These are phyloP conservation scores for Strigops habroptila DNA, from an alignment of 2,113 vertebrate genomes.

Conservation along the genomic window DNA sequence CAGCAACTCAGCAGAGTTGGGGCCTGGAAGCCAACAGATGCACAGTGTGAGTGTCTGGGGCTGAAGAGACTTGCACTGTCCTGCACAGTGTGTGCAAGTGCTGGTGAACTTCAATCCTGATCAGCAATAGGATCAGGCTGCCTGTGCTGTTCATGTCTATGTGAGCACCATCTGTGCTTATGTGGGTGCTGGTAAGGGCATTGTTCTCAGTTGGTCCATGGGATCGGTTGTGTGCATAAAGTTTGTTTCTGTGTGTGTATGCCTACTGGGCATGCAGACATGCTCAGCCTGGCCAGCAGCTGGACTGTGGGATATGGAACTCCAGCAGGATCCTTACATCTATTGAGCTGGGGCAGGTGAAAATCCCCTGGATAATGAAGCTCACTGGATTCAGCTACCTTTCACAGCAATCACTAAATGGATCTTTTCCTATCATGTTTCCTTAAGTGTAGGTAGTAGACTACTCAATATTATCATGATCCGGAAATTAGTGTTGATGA, in stretches of 20 bases:
- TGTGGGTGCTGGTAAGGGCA: not conserved
- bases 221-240: fast-evolving
- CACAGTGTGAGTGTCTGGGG: not conserved
- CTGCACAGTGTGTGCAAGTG: not conserved
- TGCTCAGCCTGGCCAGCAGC: not conserved
- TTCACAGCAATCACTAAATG: not conserved
- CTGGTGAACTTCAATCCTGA: not conserved
- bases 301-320: not conserved
- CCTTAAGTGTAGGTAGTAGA: not conserved
- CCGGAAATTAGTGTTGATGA: not conserved
- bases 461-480: not conserved
- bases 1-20: not conserved
- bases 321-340: not conserved
- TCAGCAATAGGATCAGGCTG: not conserved
- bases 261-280: not conserved
- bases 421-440: not conserved
- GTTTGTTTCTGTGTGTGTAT: not conserved
- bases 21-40: not conserved
- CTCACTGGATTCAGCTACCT: not conserved
- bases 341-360: not conserved
- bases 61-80: not conserved
- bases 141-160: not conserved
- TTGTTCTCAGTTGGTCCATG: not conserved
- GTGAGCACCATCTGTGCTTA: not conserved
- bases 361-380: not conserved